Base-by-base conservation (phyloP, 53 echinoderm and acorn worm genomes). In the Echinarachnius parma region DNA sequence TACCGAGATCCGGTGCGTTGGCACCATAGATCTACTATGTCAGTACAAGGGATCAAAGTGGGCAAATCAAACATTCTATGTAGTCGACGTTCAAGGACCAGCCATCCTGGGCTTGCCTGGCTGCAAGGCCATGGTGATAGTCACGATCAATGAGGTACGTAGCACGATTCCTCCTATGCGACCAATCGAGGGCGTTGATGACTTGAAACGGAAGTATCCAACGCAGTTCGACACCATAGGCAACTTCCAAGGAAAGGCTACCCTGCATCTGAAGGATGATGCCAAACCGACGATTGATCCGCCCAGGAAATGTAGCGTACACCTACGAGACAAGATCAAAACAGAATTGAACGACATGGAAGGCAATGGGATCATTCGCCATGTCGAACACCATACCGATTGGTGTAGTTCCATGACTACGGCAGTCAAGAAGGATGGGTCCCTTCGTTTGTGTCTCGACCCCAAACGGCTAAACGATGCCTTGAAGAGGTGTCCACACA, bases 371-470 rank as follows among this genome's bases (percentile, higher is more conserved):
- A 49, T 89, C 16, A 81, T 89, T 58, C 28, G 74, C 4, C 60
- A 48, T 29, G 59, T 81, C 21, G 59, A 76, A 5, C 35, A 84
- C 53, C 81, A 80, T 24, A 85, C 81, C 2, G 81, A 89, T 26
- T 85, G 85, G 89, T 75, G 80, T 35, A 84, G 76, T 46, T 83
- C 79, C 16, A 57, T 88, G 26, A 80, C 83, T 14, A 65, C 62
- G 1, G 36, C 34, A 4, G 48, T 79, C 19, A 89, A 88, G 64
- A 81, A 75, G 49, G 80, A 88, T 48, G 83, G 83, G 3, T 66
- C 75, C 22, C 52, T 88, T 19, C 13, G 83, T 28, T 4, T 66
- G 11, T 80, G 83, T 46, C 39, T 80, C 11, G 85, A 89, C 47
- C 89, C 85, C 0, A 86, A 65, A n/a, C 45, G 66, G 0, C 66